Conservation (phyloP, 2,113 vertebrate genomes). For the Fulmarus glacialis region DNA sequence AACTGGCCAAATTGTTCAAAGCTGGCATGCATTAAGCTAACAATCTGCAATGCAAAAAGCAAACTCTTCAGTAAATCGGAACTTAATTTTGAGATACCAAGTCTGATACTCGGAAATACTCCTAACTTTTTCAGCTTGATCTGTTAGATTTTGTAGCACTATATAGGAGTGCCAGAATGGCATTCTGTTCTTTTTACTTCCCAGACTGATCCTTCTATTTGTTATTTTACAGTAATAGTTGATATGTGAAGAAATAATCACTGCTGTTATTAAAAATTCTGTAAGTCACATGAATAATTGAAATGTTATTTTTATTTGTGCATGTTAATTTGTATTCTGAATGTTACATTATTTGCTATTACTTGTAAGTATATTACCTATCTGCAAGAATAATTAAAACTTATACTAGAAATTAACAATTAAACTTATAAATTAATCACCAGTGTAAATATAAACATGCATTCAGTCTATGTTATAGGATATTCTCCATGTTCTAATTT, state of each 20-base stretch:
- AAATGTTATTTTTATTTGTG: neutral
- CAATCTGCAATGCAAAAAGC: neutral
- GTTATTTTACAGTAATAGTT: neutral
- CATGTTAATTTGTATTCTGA: neutral
- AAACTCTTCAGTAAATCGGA: neutral
- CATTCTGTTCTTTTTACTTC: neutral
- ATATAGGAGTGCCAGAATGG: neutral
- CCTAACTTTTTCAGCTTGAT: neutral
- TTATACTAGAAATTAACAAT: neutral
- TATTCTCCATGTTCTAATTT: neutral
- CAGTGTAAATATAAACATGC: neutral
- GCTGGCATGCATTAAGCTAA: neutral
- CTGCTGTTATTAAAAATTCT: neutral
- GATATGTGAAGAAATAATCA: neutral
- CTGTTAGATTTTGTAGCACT: neutral
- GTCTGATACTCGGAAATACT: neutral
- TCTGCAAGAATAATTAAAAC: neutral
- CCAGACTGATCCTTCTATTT: neutral
- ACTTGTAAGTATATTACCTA: neutral
- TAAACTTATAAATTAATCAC: neutral
- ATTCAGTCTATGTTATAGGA: neutral
- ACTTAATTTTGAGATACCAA: neutral
- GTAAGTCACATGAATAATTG: neutral
- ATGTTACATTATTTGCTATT: neutral
- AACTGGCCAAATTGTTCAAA: neutral